A percentile compares a stretch with the other conserved stretches of the same genome.
Evolutionary conservation across 2,797 vertebrate genomes (phyloP).

Genomic region (Hafferia zeledoni): DNA sequence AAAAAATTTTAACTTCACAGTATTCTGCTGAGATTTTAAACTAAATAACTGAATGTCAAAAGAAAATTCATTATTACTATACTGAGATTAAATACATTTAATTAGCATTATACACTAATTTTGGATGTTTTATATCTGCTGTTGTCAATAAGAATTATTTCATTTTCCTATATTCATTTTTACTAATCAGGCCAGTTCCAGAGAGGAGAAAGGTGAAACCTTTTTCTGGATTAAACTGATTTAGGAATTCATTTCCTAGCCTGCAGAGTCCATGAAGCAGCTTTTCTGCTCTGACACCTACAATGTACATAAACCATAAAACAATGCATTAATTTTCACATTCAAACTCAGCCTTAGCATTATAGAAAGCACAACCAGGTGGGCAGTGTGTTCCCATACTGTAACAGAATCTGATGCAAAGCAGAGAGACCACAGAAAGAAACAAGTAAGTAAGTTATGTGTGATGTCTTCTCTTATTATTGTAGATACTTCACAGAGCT

Average conservation of each 20-base stretch:
- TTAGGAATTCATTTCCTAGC: slow-evolving; percentile 4
- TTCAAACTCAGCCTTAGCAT: not conserved
- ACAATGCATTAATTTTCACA: slow-evolving; percentile 15
- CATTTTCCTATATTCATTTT: not conserved
- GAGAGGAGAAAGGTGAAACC: not conserved
- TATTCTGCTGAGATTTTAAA: not conserved
- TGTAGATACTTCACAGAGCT: not conserved
- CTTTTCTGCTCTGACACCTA: not conserved
- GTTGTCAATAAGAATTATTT: not conserved
- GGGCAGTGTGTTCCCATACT: not conserved
- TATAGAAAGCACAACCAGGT: not conserved
- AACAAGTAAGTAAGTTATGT: not conserved
- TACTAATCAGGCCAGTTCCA: not conserved
- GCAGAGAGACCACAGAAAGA: not conserved
- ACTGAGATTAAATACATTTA: not conserved
- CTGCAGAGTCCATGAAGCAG: not conserved
- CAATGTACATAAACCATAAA: not conserved
- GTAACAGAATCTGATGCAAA: not conserved
- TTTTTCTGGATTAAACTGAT: not conserved
- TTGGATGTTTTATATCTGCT: not conserved
- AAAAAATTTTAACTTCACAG: not conserved
- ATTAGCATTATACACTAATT: not conserved
- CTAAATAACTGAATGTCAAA: not conserved
- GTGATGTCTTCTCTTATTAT: not conserved
- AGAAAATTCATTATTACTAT: not conserved